Evolutionary conservation across 2,113 vertebrate genomes (phyloP).

Genomic region (Misgurnus mizolepis): DNA sequence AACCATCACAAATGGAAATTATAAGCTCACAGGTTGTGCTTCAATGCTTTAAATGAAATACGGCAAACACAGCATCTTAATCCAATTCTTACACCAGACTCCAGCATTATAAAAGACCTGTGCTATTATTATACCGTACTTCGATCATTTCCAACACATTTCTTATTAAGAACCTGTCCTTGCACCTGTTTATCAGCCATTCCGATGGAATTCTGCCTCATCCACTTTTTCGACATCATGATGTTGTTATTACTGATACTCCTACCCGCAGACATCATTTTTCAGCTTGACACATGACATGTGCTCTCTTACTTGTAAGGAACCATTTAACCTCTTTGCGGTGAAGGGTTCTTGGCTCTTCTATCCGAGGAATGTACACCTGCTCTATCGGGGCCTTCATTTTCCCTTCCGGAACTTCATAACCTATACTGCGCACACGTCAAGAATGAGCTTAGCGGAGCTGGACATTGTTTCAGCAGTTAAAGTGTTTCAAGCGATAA

Average conservation of each 20-base stretch:
- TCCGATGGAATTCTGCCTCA: conserved; percentile 42
- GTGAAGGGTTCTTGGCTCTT: conserved; percentile 56
- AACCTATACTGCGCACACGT: conserved; percentile 21
- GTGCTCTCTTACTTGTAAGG: conserved; percentile 57
- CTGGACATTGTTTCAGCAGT: conserved; percentile 35
- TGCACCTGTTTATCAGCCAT: conserved; percentile 55
- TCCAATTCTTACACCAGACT: neutral
- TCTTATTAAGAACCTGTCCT: conserved; percentile 49
- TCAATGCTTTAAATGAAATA: neutral
- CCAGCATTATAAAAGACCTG: conserved; percentile 21
- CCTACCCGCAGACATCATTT: conserved; percentile 50
- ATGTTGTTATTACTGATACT: conserved; percentile 58
- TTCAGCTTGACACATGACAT: conserved; percentile 54
- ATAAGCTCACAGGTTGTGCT: neutral
- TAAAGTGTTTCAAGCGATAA: conserved; percentile 17
- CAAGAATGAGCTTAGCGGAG: conserved; percentile 29
- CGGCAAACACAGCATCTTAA: neutral
- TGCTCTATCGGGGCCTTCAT: conserved; percentile 52
- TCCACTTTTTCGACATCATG: conserved; percentile 39
- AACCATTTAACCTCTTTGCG: conserved; percentile 62
- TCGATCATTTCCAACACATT: conserved; percentile 54
- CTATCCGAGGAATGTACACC: conserved; percentile 67
- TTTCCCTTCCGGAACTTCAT: conserved; percentile 19
- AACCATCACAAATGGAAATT: neutral
- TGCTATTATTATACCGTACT: conserved; percentile 51